Evolutionary conservation across 2,797 vertebrate species (phyloP), one percentile per base, ranked within the genome.

Genomic region (Lerista edwardsae): DNA sequence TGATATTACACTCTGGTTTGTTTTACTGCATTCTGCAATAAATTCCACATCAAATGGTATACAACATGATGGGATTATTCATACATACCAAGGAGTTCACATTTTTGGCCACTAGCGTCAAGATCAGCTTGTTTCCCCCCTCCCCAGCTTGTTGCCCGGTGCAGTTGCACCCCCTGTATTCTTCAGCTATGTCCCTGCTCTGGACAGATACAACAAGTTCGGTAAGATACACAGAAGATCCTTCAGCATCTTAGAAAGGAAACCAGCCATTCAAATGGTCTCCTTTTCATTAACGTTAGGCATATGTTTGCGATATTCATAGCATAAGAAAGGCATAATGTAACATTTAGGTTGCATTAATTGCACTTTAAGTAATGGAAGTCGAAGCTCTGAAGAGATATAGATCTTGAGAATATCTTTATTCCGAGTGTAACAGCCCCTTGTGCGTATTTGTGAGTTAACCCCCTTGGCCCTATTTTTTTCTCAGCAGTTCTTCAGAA

Each of bases 241-340:
- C 19, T 41, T 27, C 47, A 17, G 2, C 64, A 59, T 36, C 41
- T 80, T 59, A 15, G 68, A 62, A 29, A 80, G 55, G 14, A 82
- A 86, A 51, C 51, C 12, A 79, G 17, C 31, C 41, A 72, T 88
- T 84, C 3, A 44, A 86, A 41, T 82, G 81, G 81, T 84, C 12
- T 82, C 65, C 79, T 86, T 90, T 90, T 82, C 87, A 86, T 80
- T 79, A 83, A 86, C 81, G 85, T 19, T 75, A 89, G 83, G 36
- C 4, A 80, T 92, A 88, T 39, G 34, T 91, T 90, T 68, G 67
- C 84, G 86, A 84, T 64, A 15, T 11, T 34, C 39, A 25, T 0
- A 0, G 73, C 59, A 11, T 76, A 86, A 86, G 8, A 57, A 90
- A 84, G 80, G 59, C 89, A 90, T 89, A 89, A 71, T 27, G 4